Conservation (phyloP, 1,140 invertebrate species). For the Lasaia peninsularis region DNA sequence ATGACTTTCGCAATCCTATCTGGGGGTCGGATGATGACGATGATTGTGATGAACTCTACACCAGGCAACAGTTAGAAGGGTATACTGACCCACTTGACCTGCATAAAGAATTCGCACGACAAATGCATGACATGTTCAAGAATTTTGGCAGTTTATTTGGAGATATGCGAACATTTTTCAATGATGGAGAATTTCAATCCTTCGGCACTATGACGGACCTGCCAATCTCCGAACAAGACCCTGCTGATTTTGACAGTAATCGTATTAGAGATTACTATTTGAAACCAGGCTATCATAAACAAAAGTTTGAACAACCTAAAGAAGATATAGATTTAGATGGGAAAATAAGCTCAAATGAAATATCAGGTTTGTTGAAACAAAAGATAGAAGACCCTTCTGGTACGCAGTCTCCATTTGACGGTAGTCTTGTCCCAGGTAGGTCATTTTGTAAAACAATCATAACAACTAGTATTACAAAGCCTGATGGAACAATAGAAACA, state of each 20-base stretch:
- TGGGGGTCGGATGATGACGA: slow-evolving; percentile 67
- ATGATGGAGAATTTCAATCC: slow-evolving; percentile 38
- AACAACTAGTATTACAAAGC: slow-evolving; percentile 62
- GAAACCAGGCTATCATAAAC: slow-evolving; percentile 57
- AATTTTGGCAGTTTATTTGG: slow-evolving; percentile 59
- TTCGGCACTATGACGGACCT: slow-evolving; percentile 34
- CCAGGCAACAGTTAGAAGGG: slow-evolving; percentile 42
- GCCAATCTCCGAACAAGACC: slow-evolving; percentile 14
- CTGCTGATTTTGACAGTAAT: slow-evolving; percentile 39
- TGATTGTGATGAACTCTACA: slow-evolving; percentile 59
- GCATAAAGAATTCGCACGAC: slow-evolving; percentile 49
- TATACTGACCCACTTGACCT: slow-evolving; percentile 43
- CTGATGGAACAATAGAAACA: slow-evolving; percentile 61
- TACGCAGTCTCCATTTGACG: slow-evolving; percentile 41
- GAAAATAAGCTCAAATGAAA: slow-evolving; percentile 60
- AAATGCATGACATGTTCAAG: slow-evolving; percentile 61
- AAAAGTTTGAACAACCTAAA: slow-evolving; percentile 33
- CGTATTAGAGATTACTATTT: slow-evolving; percentile 61
- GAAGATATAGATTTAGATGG: slow-evolving; percentile 61
- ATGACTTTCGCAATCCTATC: slow-evolving; percentile 68
- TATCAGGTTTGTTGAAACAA: slow-evolving; percentile 55
- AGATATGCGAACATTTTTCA: slow-evolving; percentile 52
- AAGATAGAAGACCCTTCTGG: slow-evolving; percentile 37
- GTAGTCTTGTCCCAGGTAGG: slow-evolving; percentile 43
- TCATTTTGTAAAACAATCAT: slow-evolving; percentile 67